Base-by-base conservation (phyloP, 1,140 invertebrate genomes). In the Drosophila setifemur region DNA sequence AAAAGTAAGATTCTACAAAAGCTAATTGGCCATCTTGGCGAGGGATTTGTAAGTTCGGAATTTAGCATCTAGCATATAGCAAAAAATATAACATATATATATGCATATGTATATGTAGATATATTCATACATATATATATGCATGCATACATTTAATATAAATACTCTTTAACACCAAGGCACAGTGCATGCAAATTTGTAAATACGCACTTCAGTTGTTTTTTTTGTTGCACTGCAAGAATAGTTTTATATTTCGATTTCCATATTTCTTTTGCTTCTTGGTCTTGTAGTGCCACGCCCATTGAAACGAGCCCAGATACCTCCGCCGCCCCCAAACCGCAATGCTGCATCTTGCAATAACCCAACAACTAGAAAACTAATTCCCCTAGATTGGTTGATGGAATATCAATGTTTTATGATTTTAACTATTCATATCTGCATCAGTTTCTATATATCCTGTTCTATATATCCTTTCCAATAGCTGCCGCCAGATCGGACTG, bases 401-500 rank as follows among this genome's bases (percentile, higher is more conserved):
- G 19, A 6, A 12, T n/a, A n/a, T n/a, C n/a, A 8, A 28, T 16
- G 11, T 2, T 47, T 9, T 18, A 23, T 33, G 28, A 45, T 44
- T 50, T n/a, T 16, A 12, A 68, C 21, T 11, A 21, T 12, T 37
- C 12, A 5, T 33, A 8, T 33, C 1, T 35, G 12, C 35, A 3
- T 54, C 48, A 28, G 54, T 70, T 53, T 18, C 14, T 25, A 7
- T 39, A 8, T 7, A 18, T 4, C 25, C 31, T 37, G 19, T 14
- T 49, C 31, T 67, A 49, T 44, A 14, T 71, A 37, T 37, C 16
- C 14, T 16, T 7, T 42, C 49, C 52, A 42, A 54, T 75, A 91
- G 89, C 53, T 89, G 81, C 37, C 88, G 76, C 21, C 43, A 82
- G 71, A 55, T 83, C 86, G 74, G 91, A 83, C 52, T 92, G 73